Conservation (phyloP, 2,113 vertebrate species). For the Notiomystis cincta region DNA sequence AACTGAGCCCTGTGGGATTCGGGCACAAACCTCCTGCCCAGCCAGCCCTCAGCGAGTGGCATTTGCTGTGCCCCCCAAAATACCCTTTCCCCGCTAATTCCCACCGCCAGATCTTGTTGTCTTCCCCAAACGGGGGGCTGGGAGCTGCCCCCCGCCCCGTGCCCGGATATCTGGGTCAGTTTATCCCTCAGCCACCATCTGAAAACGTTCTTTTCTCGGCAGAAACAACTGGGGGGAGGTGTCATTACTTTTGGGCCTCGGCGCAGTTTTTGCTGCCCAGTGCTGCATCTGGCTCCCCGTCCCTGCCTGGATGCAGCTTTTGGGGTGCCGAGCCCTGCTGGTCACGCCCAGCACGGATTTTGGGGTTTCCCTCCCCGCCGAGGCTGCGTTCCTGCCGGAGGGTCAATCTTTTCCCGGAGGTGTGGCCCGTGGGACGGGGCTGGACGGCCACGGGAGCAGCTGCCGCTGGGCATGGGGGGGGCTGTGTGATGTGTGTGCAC, state of each 20-base stretch:
- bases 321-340: accelerated
- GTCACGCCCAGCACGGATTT: accelerated
- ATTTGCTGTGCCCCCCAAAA: not conserved
- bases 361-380: not conserved
- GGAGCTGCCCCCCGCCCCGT: not conserved
- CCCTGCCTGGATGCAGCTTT: not conserved
- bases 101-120: accelerated
- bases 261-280: accelerated
- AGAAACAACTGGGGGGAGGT: not conserved
- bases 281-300: not conserved
- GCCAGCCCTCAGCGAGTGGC: not conserved
- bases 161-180: not conserved
- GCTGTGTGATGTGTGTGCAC: accelerated
- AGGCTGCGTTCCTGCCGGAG: accelerated
- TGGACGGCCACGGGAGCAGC: accelerated
- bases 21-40: not conserved
- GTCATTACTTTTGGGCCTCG: not conserved
- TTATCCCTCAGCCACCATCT: not conserved
- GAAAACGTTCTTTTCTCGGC: not conserved
- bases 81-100: accelerated
- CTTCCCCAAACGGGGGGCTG: accelerated
- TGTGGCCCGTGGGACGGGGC: not conserved
- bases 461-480: not conserved
- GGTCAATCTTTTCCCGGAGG: accelerated
- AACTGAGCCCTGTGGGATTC: accelerated